Evolutionary conservation across 2,797 vertebrate species (phyloP).

Genomic region (Oreortyx pictus): DNA sequence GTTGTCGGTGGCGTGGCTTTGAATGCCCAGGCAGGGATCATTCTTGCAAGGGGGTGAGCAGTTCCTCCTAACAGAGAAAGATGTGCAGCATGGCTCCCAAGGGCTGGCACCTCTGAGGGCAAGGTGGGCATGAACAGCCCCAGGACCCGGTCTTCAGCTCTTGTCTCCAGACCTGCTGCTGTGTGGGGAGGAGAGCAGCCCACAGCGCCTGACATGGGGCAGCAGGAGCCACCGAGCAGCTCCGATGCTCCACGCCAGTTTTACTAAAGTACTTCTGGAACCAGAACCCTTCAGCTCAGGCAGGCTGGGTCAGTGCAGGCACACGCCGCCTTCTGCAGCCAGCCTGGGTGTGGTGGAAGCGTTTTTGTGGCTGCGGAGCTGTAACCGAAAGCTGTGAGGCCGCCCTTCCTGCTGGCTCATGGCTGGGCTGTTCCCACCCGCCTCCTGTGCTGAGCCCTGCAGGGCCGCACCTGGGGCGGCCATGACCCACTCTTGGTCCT

Average conservation of each 20-base stretch:
- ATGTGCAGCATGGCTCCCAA: neutral
- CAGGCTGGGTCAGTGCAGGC: neutral
- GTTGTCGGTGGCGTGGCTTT: neutral
- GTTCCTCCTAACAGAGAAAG: neutral
- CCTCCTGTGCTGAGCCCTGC: neutral
- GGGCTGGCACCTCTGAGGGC: accelerated
- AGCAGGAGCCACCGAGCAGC: neutral
- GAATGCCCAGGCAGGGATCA: neutral
- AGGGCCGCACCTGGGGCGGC: neutral
- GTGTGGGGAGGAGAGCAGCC: neutral
- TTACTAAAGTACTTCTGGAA: neutral
- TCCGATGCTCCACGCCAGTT: too few relatives aligned
- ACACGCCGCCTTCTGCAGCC: neutral
- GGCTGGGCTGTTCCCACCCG: neutral
- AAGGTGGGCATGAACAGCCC: neutral
- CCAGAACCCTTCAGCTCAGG: neutral
- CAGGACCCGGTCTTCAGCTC: neutral
- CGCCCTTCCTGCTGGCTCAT: neutral
- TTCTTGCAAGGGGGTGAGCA: neutral
- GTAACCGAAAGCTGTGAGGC: neutral
- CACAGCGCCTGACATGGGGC: neutral
- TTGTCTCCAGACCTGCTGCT: too few relatives aligned
- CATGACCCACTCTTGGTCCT: accelerated
- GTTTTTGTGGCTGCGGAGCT: accelerated
- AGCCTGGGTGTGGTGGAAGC: neutral